These are phyloP conservation scores for Neostethus bicornis DNA, from an alignment of 2,797 vertebrate species.

Conservation along the genomic window DNA sequence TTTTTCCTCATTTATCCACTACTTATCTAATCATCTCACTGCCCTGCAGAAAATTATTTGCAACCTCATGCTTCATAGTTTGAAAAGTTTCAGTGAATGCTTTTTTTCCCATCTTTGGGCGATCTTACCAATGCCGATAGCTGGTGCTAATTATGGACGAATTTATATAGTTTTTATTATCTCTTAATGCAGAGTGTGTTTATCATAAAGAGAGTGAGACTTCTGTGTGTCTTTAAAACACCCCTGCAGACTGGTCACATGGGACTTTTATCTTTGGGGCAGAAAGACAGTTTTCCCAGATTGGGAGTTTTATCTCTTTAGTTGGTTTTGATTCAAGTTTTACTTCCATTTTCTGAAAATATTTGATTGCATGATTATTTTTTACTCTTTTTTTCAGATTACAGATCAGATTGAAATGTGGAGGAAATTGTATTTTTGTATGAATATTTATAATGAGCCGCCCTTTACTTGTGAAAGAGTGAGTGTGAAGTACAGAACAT, in stretches of 20 bases:
- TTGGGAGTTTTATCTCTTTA: not conserved
- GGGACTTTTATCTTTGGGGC: not conserved
- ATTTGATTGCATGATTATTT: not conserved
- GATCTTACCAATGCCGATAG: not conserved
- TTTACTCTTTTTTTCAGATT: constrained; percentile 7
- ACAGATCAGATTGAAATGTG: not conserved
- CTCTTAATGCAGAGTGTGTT: not conserved
- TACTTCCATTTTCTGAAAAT: not conserved
- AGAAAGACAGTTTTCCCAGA: not conserved
- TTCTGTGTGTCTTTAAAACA: constrained; percentile 1
- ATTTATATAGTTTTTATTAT: not conserved
- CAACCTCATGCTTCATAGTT: not conserved
- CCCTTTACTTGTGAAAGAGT: no score
- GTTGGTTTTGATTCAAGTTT: constrained; percentile 1
- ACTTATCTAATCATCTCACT: not conserved
- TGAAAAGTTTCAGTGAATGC: not conserved
- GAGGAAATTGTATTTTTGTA: not conserved
- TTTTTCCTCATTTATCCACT: not conserved
- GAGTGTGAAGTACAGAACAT: no score
- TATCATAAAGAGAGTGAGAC: not conserved
- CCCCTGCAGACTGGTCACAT: not conserved
- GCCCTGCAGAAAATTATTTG: not conserved
- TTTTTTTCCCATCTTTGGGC: not conserved
- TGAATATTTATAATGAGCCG: not conserved
- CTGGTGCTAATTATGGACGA: not conserved